Percentiles rank a stretch among this genome's conserved stretches.
phyloP scores from a whole-genome alignment of 2,113 vertebrate species.

The Perognathus longimembris region DNA sequence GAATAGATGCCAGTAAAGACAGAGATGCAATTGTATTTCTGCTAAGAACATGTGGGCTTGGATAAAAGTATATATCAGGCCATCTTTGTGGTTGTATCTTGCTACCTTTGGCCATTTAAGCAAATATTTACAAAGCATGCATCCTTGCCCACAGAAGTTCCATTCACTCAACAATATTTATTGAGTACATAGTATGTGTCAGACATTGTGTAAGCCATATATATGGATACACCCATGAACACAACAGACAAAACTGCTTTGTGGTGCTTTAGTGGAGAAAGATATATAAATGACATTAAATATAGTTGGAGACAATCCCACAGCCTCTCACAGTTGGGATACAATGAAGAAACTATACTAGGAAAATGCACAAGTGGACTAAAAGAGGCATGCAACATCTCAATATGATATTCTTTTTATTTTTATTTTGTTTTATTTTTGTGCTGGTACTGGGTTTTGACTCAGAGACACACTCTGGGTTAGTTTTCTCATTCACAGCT shows the following conservation, averaged over 20 bases:
- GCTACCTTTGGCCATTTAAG: background rate
- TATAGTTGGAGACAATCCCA: background rate
- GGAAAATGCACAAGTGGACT: background rate
- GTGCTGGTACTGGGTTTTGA: too few relatives aligned
- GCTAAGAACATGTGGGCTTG: slow-evolving; percentile 16
- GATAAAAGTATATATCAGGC: background rate
- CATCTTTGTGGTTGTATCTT: background rate
- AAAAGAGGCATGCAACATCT: background rate
- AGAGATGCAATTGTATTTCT: background rate
- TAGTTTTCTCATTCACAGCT: too few relatives aligned
- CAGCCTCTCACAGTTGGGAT: background rate
- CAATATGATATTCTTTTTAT: background rate
- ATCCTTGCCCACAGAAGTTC: background rate
- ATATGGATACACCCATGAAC: background rate
- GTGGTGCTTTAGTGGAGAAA: background rate
- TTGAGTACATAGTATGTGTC: background rate
- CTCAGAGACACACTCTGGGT: too few relatives aligned
- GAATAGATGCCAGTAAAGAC: background rate
- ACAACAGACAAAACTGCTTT: background rate
- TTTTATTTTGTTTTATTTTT: too few relatives aligned
- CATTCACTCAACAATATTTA: background rate
- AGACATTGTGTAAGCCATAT: background rate
- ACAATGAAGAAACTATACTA: too few relatives aligned
- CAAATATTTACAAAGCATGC: background rate
- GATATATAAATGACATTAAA: background rate